Evolutionary conservation across 2,113 vertebrate species (phyloP), one percentile per base, ranked within the genome.

Genomic region (Sarotherodon lohbergeri): DNA sequence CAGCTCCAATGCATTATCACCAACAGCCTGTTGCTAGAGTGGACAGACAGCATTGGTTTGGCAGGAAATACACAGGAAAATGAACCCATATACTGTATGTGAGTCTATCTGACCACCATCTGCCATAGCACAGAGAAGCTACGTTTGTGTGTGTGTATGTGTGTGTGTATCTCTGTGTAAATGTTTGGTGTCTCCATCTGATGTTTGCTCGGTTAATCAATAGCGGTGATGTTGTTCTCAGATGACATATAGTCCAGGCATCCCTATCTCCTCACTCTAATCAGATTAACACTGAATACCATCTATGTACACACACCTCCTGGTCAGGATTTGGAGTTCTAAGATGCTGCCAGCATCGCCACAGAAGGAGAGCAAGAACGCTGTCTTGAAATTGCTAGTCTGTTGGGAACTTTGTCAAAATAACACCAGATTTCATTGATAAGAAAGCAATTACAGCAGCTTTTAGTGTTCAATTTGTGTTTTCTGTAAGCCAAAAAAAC

Each of bases 141-240:
- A 52, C 4, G 7, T 50, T 76, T 22, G 41, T 87, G 82, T 78
- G 82, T 78, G 48, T 88, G 56, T 80, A 16, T 55, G 7, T 63
- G 63, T 91, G 41, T 61, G 50, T 88, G 27, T 22, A 22, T 89
- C 80, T 90, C 79, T 91, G 82, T 91, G 92, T 59, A 91, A 94
- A 95, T 92, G 85, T 94, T 94, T 92, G 91, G 63, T 27, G 88
- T 86, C 82, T 90, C 92, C 90, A 89, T 91, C 92, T 94, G 91
- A 94, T 91, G 93, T 92, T 92, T 88, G 86, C 89, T 90, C 85
- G 12, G 89, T 90, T 92, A 91, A 94, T 95, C 95, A 91, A 92
- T 94, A 89, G 57, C 34, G 8, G 80, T 34, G 87, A 91, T 89
- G 90, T 81, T 92, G 88, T 82, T 85, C 86, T 91, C 80, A 61